phyloP scores from a whole-genome alignment of 2,888 invertebrate species.

The Hirudinaria manillensis region DNA sequence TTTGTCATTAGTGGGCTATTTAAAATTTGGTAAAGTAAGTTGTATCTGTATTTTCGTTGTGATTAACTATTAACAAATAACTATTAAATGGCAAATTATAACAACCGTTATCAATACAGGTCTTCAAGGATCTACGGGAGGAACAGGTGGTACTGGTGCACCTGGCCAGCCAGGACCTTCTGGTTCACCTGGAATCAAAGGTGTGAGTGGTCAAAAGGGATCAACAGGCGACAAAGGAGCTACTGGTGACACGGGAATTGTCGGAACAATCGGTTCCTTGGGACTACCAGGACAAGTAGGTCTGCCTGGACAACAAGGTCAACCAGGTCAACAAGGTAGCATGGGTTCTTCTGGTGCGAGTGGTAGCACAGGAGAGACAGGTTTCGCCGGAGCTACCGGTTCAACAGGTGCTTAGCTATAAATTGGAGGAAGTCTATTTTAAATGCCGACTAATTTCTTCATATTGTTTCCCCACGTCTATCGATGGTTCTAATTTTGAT shows the following conservation, averaged over 20 bases:
- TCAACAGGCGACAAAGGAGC: slow-evolving; percentile 22
- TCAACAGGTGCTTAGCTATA: slow-evolving; percentile 6
- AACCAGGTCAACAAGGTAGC: slow-evolving; percentile 3
- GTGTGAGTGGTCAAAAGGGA: slow-evolving; percentile 32
- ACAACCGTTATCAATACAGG: background rate
- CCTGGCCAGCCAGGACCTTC: slow-evolving; percentile 12
- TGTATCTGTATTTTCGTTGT: too few relatives aligned
- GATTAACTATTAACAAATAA: too few relatives aligned
- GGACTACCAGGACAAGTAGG: slow-evolving; percentile 10
- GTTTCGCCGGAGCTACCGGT: slow-evolving; percentile 15
- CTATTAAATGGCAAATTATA: background rate
- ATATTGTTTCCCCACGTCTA: background rate
- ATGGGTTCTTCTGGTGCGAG: slow-evolving; percentile 7
- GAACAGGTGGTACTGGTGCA: slow-evolving; percentile 1
- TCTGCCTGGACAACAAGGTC: slow-evolving; percentile 17
- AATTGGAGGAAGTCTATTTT: slow-evolving; percentile 45
- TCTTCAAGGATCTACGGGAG: background rate
- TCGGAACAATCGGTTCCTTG: background rate
- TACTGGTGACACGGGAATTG: slow-evolving; percentile 2
- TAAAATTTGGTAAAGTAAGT: too few relatives aligned
- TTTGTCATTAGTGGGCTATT: too few relatives aligned
- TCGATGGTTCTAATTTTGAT: background rate
- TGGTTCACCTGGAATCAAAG: slow-evolving; percentile 13
- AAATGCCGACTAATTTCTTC: slow-evolving; percentile 46
- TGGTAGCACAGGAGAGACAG: slow-evolving; percentile 19